Evolutionary conservation across 1,140 invertebrate species (phyloP).

Genomic region (Platorchestia sp.): DNA sequence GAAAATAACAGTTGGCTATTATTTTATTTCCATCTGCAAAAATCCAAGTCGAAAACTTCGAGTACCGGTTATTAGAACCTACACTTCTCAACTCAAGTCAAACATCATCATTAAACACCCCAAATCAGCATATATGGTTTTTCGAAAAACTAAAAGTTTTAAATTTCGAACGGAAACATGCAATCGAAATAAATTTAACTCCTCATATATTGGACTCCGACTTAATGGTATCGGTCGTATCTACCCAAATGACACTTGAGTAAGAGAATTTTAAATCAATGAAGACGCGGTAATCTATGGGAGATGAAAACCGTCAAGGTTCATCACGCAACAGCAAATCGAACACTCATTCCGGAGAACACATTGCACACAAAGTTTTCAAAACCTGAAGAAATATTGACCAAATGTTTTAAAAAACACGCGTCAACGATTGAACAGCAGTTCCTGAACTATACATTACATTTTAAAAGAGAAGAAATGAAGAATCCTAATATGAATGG

Average conservation of each 20-base stretch:
- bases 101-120: background rate
- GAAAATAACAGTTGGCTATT: too few relatives aligned
- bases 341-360: background rate
- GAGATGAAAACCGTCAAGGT: background rate
- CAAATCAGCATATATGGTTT: background rate
- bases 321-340: background rate
- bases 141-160: background rate
- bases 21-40: too few relatives aligned
- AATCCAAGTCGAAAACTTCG: background rate
- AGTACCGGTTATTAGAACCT: background rate
- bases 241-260: background rate
- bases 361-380: too few relatives aligned
- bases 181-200: background rate
- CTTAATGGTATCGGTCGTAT: background rate
- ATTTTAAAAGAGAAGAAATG: background rate
- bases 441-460: background rate
- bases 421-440: background rate
- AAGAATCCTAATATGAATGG: background rate
- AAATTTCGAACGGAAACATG: background rate
- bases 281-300: background rate
- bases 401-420: background rate
- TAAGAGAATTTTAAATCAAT: background rate
- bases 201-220: background rate
- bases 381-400: too few relatives aligned
- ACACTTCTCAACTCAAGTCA: background rate